phyloP scores from a whole-genome alignment of 2,888 invertebrate genomes.

The Cynaeus angustus region DNA sequence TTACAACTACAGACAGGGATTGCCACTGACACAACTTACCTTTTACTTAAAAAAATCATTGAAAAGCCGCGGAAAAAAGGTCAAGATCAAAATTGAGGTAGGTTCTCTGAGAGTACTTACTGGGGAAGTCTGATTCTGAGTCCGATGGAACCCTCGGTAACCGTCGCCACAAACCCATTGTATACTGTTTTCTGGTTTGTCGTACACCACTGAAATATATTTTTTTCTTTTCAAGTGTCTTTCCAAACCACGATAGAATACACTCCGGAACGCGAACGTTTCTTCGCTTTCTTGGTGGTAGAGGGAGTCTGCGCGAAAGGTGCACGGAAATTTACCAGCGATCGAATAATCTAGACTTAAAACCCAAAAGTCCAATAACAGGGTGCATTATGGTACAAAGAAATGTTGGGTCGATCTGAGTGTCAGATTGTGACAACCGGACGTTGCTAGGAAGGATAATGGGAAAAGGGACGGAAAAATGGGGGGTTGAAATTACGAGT shows the following conservation, averaged over 20 bases:
- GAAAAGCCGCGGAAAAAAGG: constrained; percentile 29
- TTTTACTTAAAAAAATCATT: too few relatives aligned
- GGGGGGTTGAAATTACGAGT: too few relatives aligned
- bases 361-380: not conserved
- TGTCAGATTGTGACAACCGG: too few relatives aligned
- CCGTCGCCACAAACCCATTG: constrained; percentile 47
- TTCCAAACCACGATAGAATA: constrained; percentile 12
- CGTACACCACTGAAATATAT: not conserved
- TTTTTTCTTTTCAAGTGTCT: constrained; percentile 3
- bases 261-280: constrained; percentile 14
- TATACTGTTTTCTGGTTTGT: not conserved
- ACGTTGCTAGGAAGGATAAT: too few relatives aligned
- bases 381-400: not conserved
- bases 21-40: too few relatives aligned
- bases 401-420: not conserved
- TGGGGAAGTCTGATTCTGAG: constrained; percentile 45
- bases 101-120: constrained; percentile 45
- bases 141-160: constrained; percentile 45
- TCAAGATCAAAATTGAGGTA: constrained; percentile 50
- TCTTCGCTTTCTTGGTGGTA: constrained; percentile 21
- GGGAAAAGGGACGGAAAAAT: too few relatives aligned
- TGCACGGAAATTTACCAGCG: constrained; percentile 41
- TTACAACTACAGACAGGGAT: too few relatives aligned
- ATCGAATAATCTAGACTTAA: constrained; percentile 34
- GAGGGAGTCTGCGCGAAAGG: constrained; percentile 45